Base-by-base conservation (phyloP, 2,113 vertebrate genomes). In the Neogobius melanostomus region DNA sequence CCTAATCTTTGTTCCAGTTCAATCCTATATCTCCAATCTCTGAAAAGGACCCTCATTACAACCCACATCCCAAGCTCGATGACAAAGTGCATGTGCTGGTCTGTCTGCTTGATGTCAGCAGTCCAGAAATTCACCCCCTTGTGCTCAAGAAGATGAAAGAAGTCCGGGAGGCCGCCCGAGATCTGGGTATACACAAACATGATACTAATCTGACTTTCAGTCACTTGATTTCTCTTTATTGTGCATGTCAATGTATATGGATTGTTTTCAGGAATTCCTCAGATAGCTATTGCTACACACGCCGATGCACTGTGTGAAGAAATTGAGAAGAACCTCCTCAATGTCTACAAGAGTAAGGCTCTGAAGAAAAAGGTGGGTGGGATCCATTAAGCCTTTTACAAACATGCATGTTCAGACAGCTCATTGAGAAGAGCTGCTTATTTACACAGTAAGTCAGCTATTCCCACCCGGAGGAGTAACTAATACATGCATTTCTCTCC, bases 31-130 rank as follows among this genome's bases (percentile, higher is more conserved):
- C 54, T 51, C 0, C 66, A 6, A 45, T 79, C 50, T 47, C 75
- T 8, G 0, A 2, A 11, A 11, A 0, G 1, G 16, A 69, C 63
- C 5, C 8, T 1, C 10, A n/a, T 36, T 75, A 77, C 74, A 72
- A 75, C 51, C n/a, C 45, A 0, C 0, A 5, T 4, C 76, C 79
- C 6, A 65, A 49, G 36, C 16, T 8, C 1, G 49, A 66, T n/a
- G 79, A 79, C 54, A 68, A 36, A 54, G 9, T 73, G 6, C 82
- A 84, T 6, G 66, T 80, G 36, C 53, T 84, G 47, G 78, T 81
- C 51, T 77, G 56, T 16, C 16, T 84, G 5, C 11, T 60, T 11
- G 43, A 62, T 42, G 75, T 52, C 10, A 66, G 78, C 15, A 2
- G 6, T 17, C 0, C 8, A 7, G n/a, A 64, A 44, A 49, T 49